These are phyloP conservation scores for Zelostemma sp. DNA, from an alignment of 1,140 invertebrate species.

Conservation along the genomic window DNA sequence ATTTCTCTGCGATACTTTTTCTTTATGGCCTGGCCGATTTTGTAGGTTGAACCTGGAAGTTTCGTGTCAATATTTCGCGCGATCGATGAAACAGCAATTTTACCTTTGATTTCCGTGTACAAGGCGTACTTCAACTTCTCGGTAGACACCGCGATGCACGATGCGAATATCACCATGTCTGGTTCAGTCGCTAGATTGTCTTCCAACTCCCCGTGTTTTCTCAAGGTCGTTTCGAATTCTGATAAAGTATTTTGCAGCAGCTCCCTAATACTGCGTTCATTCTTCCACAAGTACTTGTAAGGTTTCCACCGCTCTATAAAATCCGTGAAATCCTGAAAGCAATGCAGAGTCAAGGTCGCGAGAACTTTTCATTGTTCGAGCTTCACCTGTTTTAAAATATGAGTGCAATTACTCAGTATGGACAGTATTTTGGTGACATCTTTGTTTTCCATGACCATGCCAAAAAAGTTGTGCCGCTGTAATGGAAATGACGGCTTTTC, in stretches of 20 bases:
- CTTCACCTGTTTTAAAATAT: conserved; percentile 83
- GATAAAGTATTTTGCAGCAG: conserved; percentile 81
- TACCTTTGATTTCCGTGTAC: conserved; percentile 87
- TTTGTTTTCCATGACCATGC: conserved; percentile 92
- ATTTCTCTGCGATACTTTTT: conserved; percentile 94
- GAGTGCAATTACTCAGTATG: conserved; percentile 84
- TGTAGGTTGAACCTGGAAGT: conserved; percentile 75
- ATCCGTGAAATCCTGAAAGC: conserved; percentile 77
- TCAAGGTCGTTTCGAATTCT: conserved; percentile 86
- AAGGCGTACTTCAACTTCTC: conserved; percentile 90
- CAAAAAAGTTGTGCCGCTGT: conserved; percentile 88
- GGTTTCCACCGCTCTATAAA: conserved; percentile 87
- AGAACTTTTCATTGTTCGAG: conserved; percentile 4
- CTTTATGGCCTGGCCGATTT: conserved; percentile 91
- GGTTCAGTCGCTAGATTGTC: conserved; percentile 74
- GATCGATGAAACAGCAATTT: too few species aligned
- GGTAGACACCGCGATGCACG: conserved; percentile 79
- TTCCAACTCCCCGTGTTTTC: conserved; percentile 86
- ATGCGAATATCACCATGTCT: conserved; percentile 78
- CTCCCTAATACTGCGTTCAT: conserved; percentile 83
- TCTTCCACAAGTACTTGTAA: conserved; percentile 91
- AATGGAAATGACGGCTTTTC: conserved; percentile 83
- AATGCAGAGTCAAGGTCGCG: too few species aligned
- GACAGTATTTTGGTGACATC: conserved; percentile 90
- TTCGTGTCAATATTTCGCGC: conserved; percentile 3